These are phyloP conservation scores for Orchestes rusci DNA, from an alignment of 2,888 invertebrate genomes.

Conservation along the genomic window DNA sequence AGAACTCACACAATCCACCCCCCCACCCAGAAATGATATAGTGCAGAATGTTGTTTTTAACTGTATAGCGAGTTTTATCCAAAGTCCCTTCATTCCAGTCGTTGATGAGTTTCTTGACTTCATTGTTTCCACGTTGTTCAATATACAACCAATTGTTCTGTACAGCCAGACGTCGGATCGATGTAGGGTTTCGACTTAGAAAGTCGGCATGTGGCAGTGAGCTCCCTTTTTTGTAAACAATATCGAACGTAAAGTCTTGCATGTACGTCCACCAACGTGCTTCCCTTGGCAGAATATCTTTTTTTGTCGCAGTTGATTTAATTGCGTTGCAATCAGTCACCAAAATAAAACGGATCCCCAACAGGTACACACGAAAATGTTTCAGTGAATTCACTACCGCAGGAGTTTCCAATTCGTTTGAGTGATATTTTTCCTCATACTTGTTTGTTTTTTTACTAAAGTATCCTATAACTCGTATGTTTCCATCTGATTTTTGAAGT, in stretches of 20 bases:
- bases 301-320: constrained; percentile 29
- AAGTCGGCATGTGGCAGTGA: constrained; percentile 12
- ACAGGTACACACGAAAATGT: constrained; percentile 31
- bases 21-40: too few relatives aligned
- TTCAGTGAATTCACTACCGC: constrained; percentile 33
- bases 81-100: too few relatives aligned
- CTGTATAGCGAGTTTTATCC: too few relatives aligned
- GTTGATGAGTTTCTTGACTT: constrained; percentile 1
- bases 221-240: constrained; percentile 9
- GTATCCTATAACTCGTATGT: constrained; percentile 24
- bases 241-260: constrained; percentile 28
- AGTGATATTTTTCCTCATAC: constrained; percentile 28
- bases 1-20: too few relatives aligned
- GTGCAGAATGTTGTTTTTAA: too few relatives aligned
- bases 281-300: constrained; percentile 27
- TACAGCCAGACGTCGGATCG: not conserved
- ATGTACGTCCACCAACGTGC: constrained; percentile 34
- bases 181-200: constrained; percentile 6
- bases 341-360: constrained; percentile 28
- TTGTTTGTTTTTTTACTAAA: constrained; percentile 26
- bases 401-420: constrained; percentile 33
- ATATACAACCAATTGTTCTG: constrained; percentile 15
- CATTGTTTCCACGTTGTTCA: constrained; percentile 11
- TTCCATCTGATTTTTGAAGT: constrained; percentile 21
- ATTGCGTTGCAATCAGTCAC: constrained; percentile 35